These are phyloP conservation scores for Acleris cristana DNA, from an alignment of 2,888 invertebrate genomes.

Conservation along the genomic window DNA sequence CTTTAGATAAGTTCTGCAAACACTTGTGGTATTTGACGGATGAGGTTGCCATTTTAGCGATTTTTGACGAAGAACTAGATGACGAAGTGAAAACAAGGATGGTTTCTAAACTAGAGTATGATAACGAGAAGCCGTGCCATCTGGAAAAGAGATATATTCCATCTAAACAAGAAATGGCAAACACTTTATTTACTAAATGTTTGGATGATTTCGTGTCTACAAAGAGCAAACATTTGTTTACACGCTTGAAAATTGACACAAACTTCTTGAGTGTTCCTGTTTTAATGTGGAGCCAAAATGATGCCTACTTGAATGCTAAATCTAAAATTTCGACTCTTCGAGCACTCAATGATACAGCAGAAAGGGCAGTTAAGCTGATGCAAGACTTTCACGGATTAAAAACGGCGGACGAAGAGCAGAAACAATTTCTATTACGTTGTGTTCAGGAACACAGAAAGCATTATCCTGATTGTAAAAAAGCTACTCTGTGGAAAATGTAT, in stretches of 20 bases:
- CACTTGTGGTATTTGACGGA: conserved; percentile 30
- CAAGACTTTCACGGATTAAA: conserved; percentile 3
- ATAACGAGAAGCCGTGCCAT: too few species aligned
- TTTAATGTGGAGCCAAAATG: neutral
- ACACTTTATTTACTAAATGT: too few species aligned
- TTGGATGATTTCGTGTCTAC: too few species aligned
- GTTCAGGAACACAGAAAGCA: neutral
- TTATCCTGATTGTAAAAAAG: too few species aligned
- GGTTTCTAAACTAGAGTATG: too few species aligned
- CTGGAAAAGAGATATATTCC: too few species aligned
- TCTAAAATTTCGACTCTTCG: neutral
- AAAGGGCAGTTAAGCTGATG: neutral
- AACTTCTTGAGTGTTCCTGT: conserved; percentile 5
- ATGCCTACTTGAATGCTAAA: neutral
- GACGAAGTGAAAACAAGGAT: too few species aligned
- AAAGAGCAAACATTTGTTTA: too few species aligned
- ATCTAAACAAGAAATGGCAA: too few species aligned
- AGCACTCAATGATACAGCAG: neutral
- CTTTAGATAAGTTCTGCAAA: conserved; percentile 11
- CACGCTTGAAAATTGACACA: conserved; percentile 13
- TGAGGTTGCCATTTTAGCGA: neutral
- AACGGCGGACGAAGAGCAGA: conserved; percentile 5
- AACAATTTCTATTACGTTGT: conserved; percentile 28
- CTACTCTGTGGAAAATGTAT: too few species aligned
- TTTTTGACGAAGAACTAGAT: conserved; percentile 14